Evolutionary conservation across 2,888 invertebrate genomes (phyloP).

Genomic region (Galerucella nymphaeae): DNA sequence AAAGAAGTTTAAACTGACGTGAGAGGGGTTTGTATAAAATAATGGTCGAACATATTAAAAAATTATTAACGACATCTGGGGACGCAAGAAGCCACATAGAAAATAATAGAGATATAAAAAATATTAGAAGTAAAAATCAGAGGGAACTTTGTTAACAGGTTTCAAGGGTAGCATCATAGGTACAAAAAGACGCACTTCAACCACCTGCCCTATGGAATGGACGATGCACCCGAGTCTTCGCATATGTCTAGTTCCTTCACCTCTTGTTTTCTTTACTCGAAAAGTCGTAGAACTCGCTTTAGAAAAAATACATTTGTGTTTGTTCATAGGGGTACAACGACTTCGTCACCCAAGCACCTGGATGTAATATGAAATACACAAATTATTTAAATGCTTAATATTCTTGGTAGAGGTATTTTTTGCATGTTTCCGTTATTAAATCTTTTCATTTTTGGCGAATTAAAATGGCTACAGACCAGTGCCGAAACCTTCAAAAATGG

Average conservation of each 20-base stretch:
- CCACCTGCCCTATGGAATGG: conserved; percentile 36
- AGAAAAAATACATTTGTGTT: conserved; percentile 24
- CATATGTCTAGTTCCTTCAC: conserved; percentile 41
- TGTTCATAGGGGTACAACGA: conserved; percentile 34
- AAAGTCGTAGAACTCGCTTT: conserved; percentile 31
- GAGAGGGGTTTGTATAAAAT: conserved; percentile 29
- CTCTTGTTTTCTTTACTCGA: conserved; percentile 29
- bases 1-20: conserved; percentile 13
- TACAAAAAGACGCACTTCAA: conserved; percentile 34
- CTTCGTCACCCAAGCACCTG: conserved; percentile 29
- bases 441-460: too few species aligned
- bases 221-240: conserved; percentile 35
- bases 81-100: conserved; percentile 27
- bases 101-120: conserved; percentile 38
- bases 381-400: conserved; percentile 17
- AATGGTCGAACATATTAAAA: conserved; percentile 37
- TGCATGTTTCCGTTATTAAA: too few species aligned
- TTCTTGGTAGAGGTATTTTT: not conserved
- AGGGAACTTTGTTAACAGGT: conserved; percentile 41
- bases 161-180: conserved; percentile 37
- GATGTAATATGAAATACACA: conserved; percentile 21
- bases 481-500: too few species aligned
- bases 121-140: conserved; percentile 35
- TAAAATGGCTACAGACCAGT: too few species aligned
- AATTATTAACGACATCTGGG: conserved; percentile 39